A percentile compares a stretch with the other conserved stretches of the same genome.
phyloP scores from a whole-genome alignment of 37 sponge, comb jelly and placozoan species.

The Tethya wilhelma region DNA sequence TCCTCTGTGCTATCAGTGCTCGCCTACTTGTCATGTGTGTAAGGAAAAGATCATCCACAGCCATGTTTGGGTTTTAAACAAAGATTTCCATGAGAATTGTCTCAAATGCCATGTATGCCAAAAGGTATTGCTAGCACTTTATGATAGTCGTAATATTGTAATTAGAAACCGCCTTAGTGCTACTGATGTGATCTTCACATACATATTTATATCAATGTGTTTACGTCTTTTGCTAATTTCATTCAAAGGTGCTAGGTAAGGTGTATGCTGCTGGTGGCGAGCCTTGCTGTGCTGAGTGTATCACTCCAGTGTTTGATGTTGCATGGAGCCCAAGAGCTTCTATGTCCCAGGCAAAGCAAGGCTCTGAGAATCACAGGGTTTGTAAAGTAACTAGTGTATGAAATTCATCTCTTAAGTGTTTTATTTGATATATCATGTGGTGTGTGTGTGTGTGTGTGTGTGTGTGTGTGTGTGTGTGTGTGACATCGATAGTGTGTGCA shows the following conservation, averaged over 20 bases:
- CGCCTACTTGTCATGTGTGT: conserved; percentile 54
- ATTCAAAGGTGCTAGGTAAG: conserved; percentile 17
- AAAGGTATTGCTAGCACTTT: conserved; percentile 16
- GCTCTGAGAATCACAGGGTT: too few species aligned
- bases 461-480: too few species aligned
- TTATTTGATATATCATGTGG: too few species aligned
- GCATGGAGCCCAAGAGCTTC: conserved; percentile 32
- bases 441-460: too few species aligned
- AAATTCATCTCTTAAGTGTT: too few species aligned
- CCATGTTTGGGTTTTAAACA: conserved; percentile 59
- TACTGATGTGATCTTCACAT: too few species aligned
- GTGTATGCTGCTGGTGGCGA: conserved; percentile 44
- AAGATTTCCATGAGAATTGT: conserved; percentile 77
- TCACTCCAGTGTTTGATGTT: conserved; percentile 49
- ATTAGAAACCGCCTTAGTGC: background rate
- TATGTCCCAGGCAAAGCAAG: too few species aligned
- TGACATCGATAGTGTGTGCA: too few species aligned
- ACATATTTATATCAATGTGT: background rate
- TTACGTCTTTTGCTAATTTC: background rate
- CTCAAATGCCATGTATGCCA: conserved; percentile 48
- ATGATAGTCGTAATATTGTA: background rate
- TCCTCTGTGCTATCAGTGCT: conserved; percentile 60
- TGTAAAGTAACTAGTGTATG: too few species aligned
- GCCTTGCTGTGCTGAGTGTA: conserved; percentile 55
- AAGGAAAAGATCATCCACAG: conserved; percentile 39